Conservation (phyloP, 1,140 invertebrate species). For the Drosophila subpulchrella region DNA sequence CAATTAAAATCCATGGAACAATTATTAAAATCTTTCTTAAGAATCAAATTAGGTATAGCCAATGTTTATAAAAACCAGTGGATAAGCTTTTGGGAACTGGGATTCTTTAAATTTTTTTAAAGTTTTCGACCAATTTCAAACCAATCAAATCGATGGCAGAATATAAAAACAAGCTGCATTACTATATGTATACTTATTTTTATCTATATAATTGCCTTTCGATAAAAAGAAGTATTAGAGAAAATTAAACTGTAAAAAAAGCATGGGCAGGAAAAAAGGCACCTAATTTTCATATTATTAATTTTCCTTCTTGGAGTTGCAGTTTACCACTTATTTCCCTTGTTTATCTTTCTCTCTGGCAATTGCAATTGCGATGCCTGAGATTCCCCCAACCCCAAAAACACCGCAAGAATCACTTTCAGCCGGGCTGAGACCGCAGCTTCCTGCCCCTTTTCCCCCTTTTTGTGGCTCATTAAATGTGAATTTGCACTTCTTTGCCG, state of each 20-base stretch:
- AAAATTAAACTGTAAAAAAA: constrained; percentile 5
- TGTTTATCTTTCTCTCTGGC: constrained; percentile 29
- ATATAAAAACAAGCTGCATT: neutral
- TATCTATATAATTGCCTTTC: neutral
- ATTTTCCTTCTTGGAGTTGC: constrained; percentile 21
- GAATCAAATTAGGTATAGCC: no score
- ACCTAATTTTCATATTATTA: constrained; percentile 20
- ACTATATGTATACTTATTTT: neutral
- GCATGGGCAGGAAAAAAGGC: neutral
- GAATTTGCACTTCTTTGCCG: constrained; percentile 74
- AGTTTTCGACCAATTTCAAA: no score
- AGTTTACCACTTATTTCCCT: constrained; percentile 34
- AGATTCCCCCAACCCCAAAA: neutral
- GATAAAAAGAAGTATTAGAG: no score
- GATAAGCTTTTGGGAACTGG: neutral
- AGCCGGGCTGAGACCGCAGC: constrained; percentile 38
- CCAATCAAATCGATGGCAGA: no score
- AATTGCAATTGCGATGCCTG: constrained; percentile 21
- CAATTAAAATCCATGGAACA: no score
- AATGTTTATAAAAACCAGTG: neutral
- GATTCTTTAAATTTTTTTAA: neutral
- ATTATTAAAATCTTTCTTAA: no score
- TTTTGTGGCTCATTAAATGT: constrained; percentile 70
- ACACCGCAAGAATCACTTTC: constrained; percentile 51
- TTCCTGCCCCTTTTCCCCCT: constrained; percentile 29